Evolutionary conservation across 2,113 vertebrate species (phyloP).

Genomic region (Ctenodactylus gundi): DNA sequence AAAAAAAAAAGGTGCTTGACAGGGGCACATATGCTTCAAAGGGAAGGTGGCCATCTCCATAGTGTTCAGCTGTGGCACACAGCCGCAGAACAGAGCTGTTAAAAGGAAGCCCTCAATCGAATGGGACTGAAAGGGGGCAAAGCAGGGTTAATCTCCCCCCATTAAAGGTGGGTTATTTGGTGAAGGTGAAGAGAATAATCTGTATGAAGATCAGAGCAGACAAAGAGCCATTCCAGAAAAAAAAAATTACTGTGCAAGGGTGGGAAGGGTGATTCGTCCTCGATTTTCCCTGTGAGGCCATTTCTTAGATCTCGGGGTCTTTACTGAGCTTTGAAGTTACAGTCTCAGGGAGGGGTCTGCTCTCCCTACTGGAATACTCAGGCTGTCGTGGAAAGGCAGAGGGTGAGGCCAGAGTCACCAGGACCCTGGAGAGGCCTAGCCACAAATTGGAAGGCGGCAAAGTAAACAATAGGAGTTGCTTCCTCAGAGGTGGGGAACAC

Average conservation of each 20-base stretch:
- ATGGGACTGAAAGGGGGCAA: background rate
- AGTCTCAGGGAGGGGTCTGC: background rate
- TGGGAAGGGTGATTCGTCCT: background rate
- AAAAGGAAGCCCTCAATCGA: slow-evolving; percentile 27
- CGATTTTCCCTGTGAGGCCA: background rate
- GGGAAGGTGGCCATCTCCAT: background rate
- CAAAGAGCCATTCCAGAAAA: slow-evolving; percentile 36
- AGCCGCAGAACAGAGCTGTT: background rate
- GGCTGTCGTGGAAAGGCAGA: slow-evolving; percentile 2
- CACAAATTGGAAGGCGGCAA: slow-evolving; percentile 17
- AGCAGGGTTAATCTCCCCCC: slow-evolving; percentile 59
- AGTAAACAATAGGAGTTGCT: background rate
- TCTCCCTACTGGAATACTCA: background rate
- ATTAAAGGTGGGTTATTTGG: slow-evolving; percentile 31
- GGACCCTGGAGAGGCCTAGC: background rate
- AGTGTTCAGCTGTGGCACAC: background rate
- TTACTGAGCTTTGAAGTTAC: slow-evolving; percentile 64
- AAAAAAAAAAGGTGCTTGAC: slow-evolving; percentile 6
- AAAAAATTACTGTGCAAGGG: background rate
- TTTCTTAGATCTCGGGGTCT: slow-evolving; percentile 59
- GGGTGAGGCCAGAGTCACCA: background rate
- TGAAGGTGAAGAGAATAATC: slow-evolving; percentile 69
- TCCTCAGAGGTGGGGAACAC: background rate
- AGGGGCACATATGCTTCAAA: background rate
- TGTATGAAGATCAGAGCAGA: slow-evolving; percentile 34